These are phyloP conservation scores for Mercenaria mercenaria DNA, from an alignment of 1,140 invertebrate genomes.

Conservation along the genomic window DNA sequence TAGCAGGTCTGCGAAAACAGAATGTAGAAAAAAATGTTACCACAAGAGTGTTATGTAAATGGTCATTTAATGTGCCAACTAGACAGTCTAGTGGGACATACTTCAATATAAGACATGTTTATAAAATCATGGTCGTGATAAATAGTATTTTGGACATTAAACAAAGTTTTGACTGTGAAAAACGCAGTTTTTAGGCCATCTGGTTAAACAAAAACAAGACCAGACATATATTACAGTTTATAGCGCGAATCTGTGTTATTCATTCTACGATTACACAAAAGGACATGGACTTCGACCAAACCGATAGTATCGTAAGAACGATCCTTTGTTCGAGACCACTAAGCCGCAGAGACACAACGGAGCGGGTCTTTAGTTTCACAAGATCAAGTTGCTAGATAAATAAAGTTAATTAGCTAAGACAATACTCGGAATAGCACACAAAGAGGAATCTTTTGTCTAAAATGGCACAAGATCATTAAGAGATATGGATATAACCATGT, in stretches of 20 bases:
- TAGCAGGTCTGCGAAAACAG: no score
- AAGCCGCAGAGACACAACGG: slow-evolving; percentile 5
- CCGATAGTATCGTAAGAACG: background rate
- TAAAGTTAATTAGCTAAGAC: background rate
- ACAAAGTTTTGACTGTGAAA: no score
- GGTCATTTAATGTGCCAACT: no score
- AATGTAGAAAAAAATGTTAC: no score
- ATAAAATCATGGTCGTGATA: no score
- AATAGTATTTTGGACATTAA: no score
- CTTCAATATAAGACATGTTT: background rate
- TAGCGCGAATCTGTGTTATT: background rate
- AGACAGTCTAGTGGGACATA: background rate
- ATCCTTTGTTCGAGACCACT: background rate
- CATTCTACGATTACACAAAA: slow-evolving; percentile 4
- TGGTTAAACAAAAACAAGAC: no score
- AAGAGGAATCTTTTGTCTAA: background rate
- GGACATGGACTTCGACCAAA: background rate
- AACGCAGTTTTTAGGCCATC: no score
- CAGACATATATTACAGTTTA: background rate
- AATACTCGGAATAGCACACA: background rate
- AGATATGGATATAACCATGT: background rate
- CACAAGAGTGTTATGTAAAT: no score
- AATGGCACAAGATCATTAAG: background rate
- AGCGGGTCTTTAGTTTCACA: background rate
- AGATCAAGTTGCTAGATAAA: background rate